These are phyloP conservation scores for Cryptotis parvus DNA, from an alignment of 2,113 vertebrate genomes.

Conservation along the genomic window DNA sequence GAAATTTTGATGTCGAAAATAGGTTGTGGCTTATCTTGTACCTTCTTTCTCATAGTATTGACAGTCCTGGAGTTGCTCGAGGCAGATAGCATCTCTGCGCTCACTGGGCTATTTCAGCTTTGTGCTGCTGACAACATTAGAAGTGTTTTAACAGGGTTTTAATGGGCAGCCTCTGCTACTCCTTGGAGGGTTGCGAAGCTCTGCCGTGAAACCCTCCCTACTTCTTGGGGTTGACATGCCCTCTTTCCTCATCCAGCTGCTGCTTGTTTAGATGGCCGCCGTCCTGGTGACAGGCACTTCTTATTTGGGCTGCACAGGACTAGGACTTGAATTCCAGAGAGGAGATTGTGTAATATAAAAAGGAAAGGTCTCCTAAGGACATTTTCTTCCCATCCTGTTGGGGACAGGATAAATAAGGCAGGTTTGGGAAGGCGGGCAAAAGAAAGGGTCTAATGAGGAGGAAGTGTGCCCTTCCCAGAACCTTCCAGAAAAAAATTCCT, in stretches of 20 bases:
- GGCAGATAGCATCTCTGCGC: conserved; percentile 91
- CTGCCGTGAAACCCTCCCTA: conserved; percentile 89
- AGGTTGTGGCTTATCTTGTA: conserved; percentile 99
- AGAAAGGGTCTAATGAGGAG: conserved; percentile 68
- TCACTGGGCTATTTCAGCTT: conserved; percentile 88
- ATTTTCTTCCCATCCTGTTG: conserved; percentile 77
- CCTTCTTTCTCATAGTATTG: conserved; percentile 97
- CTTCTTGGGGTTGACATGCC: conserved; percentile 90
- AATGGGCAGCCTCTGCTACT: conserved; percentile 95
- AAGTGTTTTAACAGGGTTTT: conserved; percentile 99
- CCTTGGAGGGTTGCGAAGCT: conserved; percentile 96
- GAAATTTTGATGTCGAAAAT: conserved; percentile 98
- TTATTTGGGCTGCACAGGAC: conserved; percentile 61
- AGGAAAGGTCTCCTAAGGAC: conserved; percentile 83
- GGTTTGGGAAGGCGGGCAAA: neutral
- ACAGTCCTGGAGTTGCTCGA: conserved; percentile 93
- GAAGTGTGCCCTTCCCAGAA: conserved; percentile 72
- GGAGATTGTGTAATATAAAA: conserved; percentile 70
- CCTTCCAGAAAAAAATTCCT: conserved; percentile 61
- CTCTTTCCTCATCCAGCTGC: conserved; percentile 90
- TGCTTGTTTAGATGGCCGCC: conserved; percentile 78
- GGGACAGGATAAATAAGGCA: conserved; percentile 59
- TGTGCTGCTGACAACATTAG: conserved; percentile 96
- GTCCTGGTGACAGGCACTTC: conserved; percentile 78
- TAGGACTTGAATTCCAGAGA: conserved; percentile 75